These are phyloP conservation scores for Drosophila mauritiana DNA, from an alignment of 1,140 invertebrate genomes.

Conservation along the genomic window DNA sequence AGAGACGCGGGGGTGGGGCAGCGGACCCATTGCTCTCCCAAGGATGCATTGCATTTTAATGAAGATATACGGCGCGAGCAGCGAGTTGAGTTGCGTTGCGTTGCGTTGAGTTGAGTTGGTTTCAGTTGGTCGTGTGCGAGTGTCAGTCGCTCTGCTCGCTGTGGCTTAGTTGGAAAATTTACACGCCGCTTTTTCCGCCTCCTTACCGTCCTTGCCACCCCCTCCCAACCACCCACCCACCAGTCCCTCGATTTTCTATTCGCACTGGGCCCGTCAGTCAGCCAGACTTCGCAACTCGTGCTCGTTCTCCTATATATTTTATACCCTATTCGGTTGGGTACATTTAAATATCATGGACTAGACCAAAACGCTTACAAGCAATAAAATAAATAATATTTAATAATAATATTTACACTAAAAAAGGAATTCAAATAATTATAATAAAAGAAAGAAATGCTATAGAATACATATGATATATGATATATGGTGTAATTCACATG, in stretches of 20 bases:
- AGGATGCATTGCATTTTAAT: slow-evolving; percentile 81
- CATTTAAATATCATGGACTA: neutral
- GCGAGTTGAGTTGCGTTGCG: slow-evolving; percentile 31
- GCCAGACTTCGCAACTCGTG: slow-evolving; percentile 29
- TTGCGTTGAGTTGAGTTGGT: slow-evolving; percentile 16
- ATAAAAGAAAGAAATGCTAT: too few species aligned
- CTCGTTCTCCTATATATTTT: slow-evolving; percentile 23
- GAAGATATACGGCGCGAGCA: slow-evolving; percentile 65
- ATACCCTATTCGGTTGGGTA: neutral
- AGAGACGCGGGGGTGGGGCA: neutral
- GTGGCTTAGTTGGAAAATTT: slow-evolving; percentile 69
- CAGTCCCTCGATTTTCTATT: slow-evolving; percentile 1
- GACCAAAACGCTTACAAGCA: neutral
- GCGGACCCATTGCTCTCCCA: slow-evolving; percentile 32
- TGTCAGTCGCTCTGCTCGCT: slow-evolving; percentile 48
- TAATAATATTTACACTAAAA: neutral
- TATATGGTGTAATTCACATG: too few species aligned
- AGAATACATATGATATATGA: too few species aligned
- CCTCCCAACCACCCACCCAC: neutral
- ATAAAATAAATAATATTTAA: neutral
- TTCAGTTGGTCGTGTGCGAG: slow-evolving; percentile 23
- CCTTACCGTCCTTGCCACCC: neutral
- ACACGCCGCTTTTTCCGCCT: slow-evolving; percentile 36
- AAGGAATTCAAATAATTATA: too few species aligned
- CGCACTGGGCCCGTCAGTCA: slow-evolving; percentile 33